Base-by-base conservation (phyloP, 2,113 vertebrate species). In the Entomyzon cyanotis region DNA sequence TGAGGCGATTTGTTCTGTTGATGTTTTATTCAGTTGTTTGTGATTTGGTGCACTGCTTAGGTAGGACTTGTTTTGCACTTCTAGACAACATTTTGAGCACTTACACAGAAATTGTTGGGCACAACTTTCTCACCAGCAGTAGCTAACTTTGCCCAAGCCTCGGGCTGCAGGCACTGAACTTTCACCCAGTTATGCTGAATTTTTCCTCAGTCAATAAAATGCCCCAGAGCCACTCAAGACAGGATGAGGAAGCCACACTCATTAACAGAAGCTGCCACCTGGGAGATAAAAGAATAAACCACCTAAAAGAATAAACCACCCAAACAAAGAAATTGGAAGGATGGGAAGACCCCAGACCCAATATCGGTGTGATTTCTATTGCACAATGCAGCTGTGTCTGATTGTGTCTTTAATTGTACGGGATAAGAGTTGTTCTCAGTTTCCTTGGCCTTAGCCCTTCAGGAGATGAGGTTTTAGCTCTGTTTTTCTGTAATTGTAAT, bases 1-100 rank as follows among this genome's bases (percentile, higher is more conserved):
- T 33, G 94, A 62, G 69, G 93, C 63, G n/a, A 85, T 96, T 97
- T 95, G 74, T 92, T 81, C 82, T 94, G 84, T 65, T 74, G 60
- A 30, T 77, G 58, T 86, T 84, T 96, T 63, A 91, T 82, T 87
- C 67, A 83, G 83, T 68, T 60, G 28, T 75, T 55, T 62, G 55
- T 46, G 62, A 75, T 76, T 83, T 35, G 55, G 39, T 53, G 28
- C 30, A 12, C 24, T 22, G 0, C 46, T 53, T 15, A 53, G 21
- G n/a, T 7, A 68, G 39, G n/a, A n/a, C 14, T 12, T 60, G 16
- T 22, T 60, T 75, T 60, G n/a, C 11, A 30, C 17, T 39, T 30
- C 22, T 2, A 25, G 4, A 4, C 13, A 10, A 39, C 16, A n/a
- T 24, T 53, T 82, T n/a, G 31, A 35, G 30, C 30, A 47, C 30